Base-by-base conservation (phyloP, 1,140 invertebrate genomes). In the Micrasema minimum region DNA sequence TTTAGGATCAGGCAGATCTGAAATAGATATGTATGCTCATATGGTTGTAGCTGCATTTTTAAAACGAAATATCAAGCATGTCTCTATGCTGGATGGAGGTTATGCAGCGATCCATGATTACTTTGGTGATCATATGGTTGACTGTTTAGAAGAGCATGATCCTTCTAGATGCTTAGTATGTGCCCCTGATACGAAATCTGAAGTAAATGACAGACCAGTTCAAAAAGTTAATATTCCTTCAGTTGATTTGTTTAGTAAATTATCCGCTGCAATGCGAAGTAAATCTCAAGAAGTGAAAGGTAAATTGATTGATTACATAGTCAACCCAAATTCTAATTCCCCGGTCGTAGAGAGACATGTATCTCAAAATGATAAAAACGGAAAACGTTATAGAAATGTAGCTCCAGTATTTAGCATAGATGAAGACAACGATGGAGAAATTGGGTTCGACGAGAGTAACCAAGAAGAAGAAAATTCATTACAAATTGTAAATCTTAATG, bases 21-120 rank as follows among this genome's bases (percentile, higher is more conserved):
- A 98, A 79, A 96, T 98, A 83, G 97, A 99, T 81, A 93, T 94
- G 78, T 97, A 97, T 81, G 95, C 97, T 3, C 93, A 98, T 78
- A 99, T 99, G 98, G 96, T 99, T 23, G 93, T 99, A 9, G 95
- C 97, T 7, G 96, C 95, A 67, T 99, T 99, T 83, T 86, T 99
- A 38, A 96, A 99, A 82, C 94, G 95, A 80, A 93, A 96, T 78
- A 94, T 93, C 0, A 90, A 93, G 74, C 97, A 96, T 82, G 94
- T 99, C 23, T 96, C 95, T 66, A 89, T 98, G 82, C 88, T 98
- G 9, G 91, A 91, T 75, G 96, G 96, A 70, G 97, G 97, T 10
- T 99, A 97, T 86, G 88, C 91, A 84, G 93, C 93, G 20, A 89
- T 97, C 69, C 94, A 96, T 78, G 90, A 94, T 75, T 91, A 94